Evolutionary conservation across 1,140 invertebrate species (phyloP), one percentile per base, ranked within the genome.

Genomic region (Euura saliciscinereae): DNA sequence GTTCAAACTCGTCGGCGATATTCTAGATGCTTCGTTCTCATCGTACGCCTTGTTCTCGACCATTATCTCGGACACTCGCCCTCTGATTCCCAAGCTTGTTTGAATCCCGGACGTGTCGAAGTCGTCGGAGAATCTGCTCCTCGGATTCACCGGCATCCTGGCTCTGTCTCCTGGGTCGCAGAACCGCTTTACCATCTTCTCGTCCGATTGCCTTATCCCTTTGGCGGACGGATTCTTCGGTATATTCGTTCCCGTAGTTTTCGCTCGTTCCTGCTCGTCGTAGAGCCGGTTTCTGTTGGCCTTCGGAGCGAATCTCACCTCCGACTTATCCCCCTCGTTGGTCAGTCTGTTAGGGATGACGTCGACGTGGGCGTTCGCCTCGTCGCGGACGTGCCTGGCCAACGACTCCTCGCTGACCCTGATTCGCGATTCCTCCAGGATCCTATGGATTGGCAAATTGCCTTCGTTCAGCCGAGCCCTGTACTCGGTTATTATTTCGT

Each of bases 401-500:
- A 75, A 77, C 2, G 85, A 86, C 66, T 87, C 85, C 44, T 85
- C 82, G 75, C 85, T 86, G 0, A 86, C 80, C 10, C 83, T 74
- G 0, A 83, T 73, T 45, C 82, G 77, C 4, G 86, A 87, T 43
- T 87, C 85, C 66, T 85, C 83, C 10, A 87, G 73, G 28, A 87
- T 80, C 51, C 83, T 80, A 44, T 83, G 84, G 65, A 87, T 85
- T 45, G 86, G 86, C 43, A 87, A 72, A 74, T 85, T 74, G 6
- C 85, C 84, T 70, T 87, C 85, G 13, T 74, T 79, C 8, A 85
- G 68, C 66, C 80, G 78, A 4, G 81, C 78, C 70, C 81, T 84
- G 46, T 84, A 85, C 69, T 84, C 82, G 28, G 70, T 77, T 46
- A 85, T 85, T 13, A 85, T 83, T 75, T 85, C 80, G 43, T 85